These are phyloP conservation scores for Caloenas nicobarica DNA, from an alignment of 2,113 vertebrate genomes.

Conservation along the genomic window DNA sequence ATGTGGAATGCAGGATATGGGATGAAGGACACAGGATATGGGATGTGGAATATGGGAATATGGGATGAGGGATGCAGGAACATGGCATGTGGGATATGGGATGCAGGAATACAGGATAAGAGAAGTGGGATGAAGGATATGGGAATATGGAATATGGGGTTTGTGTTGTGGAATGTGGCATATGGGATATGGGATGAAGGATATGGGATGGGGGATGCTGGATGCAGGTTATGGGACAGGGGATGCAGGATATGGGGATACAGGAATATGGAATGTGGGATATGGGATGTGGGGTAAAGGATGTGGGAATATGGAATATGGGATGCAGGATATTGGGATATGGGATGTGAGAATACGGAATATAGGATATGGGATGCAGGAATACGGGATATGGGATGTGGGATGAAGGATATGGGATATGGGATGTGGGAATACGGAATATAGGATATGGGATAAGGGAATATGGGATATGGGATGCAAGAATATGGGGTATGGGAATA, in stretches of 20 bases:
- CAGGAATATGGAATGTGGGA: neutral
- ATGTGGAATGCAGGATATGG: rapidly evolving
- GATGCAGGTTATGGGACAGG: neutral
- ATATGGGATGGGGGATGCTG: rapidly evolving
- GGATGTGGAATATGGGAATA: neutral
- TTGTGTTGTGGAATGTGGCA: neutral
- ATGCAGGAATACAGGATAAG: neutral
- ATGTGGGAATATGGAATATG: too few relatives aligned
- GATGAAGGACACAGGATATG: rapidly evolving
- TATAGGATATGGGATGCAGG: too few relatives aligned
- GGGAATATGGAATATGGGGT: neutral
- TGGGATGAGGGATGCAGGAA: rapidly evolving
- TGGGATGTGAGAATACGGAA: too few relatives aligned
- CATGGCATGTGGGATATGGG: rapidly evolving
- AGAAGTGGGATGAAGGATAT: neutral
- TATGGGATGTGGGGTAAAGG: neutral
- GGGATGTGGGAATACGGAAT: too few relatives aligned
- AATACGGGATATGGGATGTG: too few relatives aligned
- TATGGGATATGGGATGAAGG: rapidly evolving
- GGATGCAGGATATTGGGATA: neutral
- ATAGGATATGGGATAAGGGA: too few relatives aligned
- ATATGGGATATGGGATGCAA: too few relatives aligned
- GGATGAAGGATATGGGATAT: too few relatives aligned
- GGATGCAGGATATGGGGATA: neutral
- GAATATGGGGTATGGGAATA: too few relatives aligned